Base-by-base conservation (phyloP, 1,140 invertebrate genomes). In the Portunus trituberculatus region DNA sequence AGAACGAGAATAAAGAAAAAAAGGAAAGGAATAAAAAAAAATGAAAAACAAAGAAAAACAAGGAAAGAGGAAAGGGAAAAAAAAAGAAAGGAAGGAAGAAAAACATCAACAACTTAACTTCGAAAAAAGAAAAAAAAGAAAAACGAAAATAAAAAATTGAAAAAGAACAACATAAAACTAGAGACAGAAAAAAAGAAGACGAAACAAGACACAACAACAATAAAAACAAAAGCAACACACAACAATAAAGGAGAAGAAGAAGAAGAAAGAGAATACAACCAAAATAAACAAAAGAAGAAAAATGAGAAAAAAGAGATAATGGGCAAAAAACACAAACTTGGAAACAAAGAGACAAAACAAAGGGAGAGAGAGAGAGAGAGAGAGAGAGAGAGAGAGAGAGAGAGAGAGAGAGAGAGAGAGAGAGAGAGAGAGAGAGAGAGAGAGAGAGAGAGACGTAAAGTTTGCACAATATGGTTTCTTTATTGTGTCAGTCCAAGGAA, bases 371-470 rank as follows among this genome's bases (percentile, higher is more conserved):
- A 83, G 28, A 83, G 28, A 83, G 76, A 83, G 76, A 83, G 76
- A 83, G 76, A 83, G 76, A 83, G 76, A 83, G 76, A 83, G 76
- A 83, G 76, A 83, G 20, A 83, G 28, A 25, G 28, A n/a, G 76
- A 83, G 20, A 83, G 28, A 29, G 20, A 29, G 76, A n/a, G 76
- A n/a, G 76, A 83, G 76, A n/a, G 76, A 83, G 20, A 29, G 20
- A 29, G 76, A n/a, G 28, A 83, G 76, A 83, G 76, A 39, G 39
- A 39, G 39, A 39, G 39, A 39, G 39, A 39, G 39, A 39, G 39
- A 39, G 39, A 39, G 39, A 39, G 39, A 39, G 39, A 39, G 39
- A 39, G 39, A 39, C 39, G 39, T 39, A 39, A 39, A 39, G 39
- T 39, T 39, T 39, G 39, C 39, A 39, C 39, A 39, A 39, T 39